Conservation (phyloP, 2,888 invertebrate species). For the Agrilus mali region DNA sequence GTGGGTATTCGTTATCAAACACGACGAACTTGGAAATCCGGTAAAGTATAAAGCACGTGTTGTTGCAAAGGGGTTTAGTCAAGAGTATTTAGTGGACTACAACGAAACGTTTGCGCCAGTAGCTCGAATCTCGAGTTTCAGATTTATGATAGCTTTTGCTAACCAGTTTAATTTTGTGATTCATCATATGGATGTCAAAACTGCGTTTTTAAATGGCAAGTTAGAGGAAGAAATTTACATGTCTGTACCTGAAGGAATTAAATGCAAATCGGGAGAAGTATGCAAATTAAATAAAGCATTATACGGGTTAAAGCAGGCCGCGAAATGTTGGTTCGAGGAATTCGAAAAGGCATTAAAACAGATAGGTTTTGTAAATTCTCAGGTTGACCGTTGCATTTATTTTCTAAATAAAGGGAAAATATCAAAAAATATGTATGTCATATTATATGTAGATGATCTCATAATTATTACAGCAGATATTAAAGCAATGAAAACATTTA, state of each 20-base stretch:
- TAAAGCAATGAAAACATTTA: constrained; percentile 10
- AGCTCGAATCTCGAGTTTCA: constrained; percentile 8
- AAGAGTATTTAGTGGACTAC: constrained; percentile 8
- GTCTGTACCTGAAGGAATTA: constrained; percentile 10
- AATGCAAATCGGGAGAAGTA: constrained; percentile 5
- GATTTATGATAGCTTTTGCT: constrained; percentile 13
- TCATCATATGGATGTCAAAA: constrained; percentile 17
- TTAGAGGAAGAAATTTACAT: constrained; percentile 17
- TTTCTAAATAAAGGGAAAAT: no score
- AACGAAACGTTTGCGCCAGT: constrained; percentile 12
- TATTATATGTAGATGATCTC: constrained; percentile 15
- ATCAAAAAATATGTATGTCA: constrained; percentile 11
- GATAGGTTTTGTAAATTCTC: no score
- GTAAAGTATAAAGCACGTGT: background rate
- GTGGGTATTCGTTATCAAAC: background rate
- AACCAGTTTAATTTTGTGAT: constrained; percentile 11
- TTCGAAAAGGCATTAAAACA: constrained; percentile 7
- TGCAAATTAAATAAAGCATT: constrained; percentile 16
- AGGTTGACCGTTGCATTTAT: no score
- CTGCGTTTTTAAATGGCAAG: constrained; percentile 18
- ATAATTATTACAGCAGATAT: constrained; percentile 5
- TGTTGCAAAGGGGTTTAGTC: constrained; percentile 11
- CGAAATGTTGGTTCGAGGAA: constrained; percentile 10
- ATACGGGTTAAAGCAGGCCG: constrained; percentile 18
- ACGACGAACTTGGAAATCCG: background rate